Percentiles rank a stretch among this genome's conserved stretches.
Evolutionary conservation across 2,113 vertebrate species (phyloP).

Genomic region (Mungos mungo): DNA sequence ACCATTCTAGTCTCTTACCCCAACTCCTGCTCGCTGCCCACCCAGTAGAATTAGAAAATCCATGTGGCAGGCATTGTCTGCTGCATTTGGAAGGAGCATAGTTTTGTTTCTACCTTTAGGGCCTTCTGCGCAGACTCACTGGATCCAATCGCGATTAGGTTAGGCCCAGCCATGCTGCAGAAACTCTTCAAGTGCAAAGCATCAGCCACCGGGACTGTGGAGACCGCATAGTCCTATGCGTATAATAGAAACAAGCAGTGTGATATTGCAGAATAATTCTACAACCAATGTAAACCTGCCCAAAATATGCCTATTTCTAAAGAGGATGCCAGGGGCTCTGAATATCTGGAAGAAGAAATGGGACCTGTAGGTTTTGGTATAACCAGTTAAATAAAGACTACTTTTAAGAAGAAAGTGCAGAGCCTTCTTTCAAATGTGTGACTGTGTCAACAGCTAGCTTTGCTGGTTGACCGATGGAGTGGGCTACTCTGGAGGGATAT

Average conservation of each 20-base stretch:
- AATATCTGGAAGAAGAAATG: slow-evolving; percentile 10
- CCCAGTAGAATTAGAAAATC: background rate
- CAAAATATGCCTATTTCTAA: background rate
- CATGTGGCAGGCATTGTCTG: background rate
- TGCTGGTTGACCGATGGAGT: background rate
- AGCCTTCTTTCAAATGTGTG: background rate
- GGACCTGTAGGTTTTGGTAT: background rate
- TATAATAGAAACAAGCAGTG: slow-evolving; percentile 64
- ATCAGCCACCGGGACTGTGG: slow-evolving; percentile 92
- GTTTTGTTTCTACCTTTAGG: slow-evolving; percentile 90
- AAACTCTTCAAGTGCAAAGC: slow-evolving; percentile 95
- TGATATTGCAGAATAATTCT: slow-evolving; percentile 34
- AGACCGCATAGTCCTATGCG: slow-evolving; percentile 93
- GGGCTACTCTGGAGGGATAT: background rate
- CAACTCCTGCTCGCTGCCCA: background rate
- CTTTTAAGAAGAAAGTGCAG: background rate
- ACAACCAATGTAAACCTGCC: slow-evolving; percentile 44
- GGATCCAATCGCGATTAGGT: slow-evolving; percentile 95
- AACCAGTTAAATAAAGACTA: background rate
- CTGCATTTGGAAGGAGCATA: background rate
- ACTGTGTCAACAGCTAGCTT: background rate
- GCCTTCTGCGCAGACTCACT: slow-evolving; percentile 96
- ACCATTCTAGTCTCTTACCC: background rate
- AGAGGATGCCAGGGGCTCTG: background rate
- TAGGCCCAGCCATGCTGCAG: slow-evolving; percentile 99